Conservation (phyloP, 2,888 invertebrate species). For the Pristionchus fissidentatus region DNA sequence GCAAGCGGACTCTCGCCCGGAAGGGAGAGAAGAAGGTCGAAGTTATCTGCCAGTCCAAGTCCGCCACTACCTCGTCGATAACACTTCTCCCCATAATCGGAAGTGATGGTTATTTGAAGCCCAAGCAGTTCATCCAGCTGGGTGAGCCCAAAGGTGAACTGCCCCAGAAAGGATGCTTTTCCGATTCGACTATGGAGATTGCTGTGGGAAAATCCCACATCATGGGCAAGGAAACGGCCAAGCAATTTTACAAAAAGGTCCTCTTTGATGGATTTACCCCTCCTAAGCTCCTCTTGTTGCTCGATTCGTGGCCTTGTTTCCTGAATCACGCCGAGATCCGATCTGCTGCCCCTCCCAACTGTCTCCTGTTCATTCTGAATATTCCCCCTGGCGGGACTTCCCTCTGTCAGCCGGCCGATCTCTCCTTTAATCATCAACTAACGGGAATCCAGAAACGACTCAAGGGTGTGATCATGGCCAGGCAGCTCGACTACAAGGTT, state of each 20-base stretch:
- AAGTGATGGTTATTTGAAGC: background rate
- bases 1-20: background rate
- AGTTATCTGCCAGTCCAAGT: background rate
- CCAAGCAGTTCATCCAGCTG: conserved; percentile 1
- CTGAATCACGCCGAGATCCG: background rate
- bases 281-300: background rate
- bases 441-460: background rate
- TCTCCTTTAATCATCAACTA: background rate
- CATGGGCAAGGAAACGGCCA: background rate
- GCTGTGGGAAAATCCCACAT: background rate
- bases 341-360: background rate
- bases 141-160: background rate
- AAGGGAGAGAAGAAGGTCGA: background rate
- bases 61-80: background rate
- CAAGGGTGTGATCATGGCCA: background rate
- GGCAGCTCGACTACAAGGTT: background rate
- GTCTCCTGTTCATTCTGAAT: background rate
- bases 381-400: background rate
- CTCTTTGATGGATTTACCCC: background rate
- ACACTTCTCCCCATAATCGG: conserved; percentile 7
- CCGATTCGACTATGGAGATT: background rate
- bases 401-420: background rate
- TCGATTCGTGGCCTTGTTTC: background rate
- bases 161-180: background rate
- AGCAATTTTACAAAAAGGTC: background rate